Conservation (phyloP, 2,113 vertebrate species). For the Salvelinus alpinus region DNA sequence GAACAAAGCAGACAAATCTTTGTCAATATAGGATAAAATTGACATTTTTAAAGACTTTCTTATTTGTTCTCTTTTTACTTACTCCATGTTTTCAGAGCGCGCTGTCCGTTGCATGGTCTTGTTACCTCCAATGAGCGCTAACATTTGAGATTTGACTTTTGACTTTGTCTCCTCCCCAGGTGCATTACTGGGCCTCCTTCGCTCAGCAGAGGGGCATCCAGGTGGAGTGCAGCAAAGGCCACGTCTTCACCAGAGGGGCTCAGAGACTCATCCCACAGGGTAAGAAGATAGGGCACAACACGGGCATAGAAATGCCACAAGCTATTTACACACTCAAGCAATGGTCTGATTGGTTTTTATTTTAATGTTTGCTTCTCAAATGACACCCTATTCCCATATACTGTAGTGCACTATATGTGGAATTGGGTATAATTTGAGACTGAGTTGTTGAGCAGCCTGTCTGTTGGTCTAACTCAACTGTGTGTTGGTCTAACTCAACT, state of each 20-base stretch:
- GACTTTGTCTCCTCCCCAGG: constrained; percentile 65
- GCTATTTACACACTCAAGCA: neutral
- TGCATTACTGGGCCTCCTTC: constrained; percentile 98
- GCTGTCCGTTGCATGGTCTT: no score
- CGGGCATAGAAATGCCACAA: neutral
- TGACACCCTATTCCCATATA: neutral
- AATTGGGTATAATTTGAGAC: neutral
- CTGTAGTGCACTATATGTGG: neutral
- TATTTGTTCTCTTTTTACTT: no score
- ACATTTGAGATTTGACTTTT: neutral
- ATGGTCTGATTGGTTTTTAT: neutral
- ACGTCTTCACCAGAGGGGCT: constrained; percentile 90
- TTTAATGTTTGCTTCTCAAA: neutral
- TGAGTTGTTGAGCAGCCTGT: neutral
- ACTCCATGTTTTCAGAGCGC: no score
- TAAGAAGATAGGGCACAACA: constrained; percentile 46
- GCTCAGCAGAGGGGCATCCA: constrained; percentile 96
- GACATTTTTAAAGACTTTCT: no score
- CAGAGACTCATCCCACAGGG: constrained; percentile 96
- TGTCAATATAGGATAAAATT: no score
- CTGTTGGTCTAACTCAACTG: neutral
- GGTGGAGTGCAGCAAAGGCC: constrained; percentile 91
- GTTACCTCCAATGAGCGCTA: neutral
- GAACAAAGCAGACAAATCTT: no score
- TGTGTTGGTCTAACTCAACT: neutral